These are phyloP conservation scores for Acrobasis consociella DNA, from an alignment of 2,888 invertebrate genomes.

Conservation along the genomic window DNA sequence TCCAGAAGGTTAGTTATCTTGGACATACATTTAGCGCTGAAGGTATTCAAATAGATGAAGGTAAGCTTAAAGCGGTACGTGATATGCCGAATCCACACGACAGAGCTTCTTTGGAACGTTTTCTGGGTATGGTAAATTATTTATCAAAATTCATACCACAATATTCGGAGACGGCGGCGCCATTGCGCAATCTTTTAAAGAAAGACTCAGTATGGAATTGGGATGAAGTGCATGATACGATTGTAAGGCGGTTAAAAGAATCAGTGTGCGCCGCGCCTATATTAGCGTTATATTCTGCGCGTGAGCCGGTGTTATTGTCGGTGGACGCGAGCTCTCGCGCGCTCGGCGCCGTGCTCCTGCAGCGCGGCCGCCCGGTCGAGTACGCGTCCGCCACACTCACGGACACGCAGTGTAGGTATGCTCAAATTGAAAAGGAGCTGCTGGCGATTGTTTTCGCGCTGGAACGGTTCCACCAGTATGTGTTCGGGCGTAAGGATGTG, in stretches of 20 bases:
- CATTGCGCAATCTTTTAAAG: slow-evolving; percentile 24
- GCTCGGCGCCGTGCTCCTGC: slow-evolving; percentile 31
- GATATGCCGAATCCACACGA: slow-evolving; percentile 26
- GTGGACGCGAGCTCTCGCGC: slow-evolving; percentile 21
- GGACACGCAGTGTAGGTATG: slow-evolving; percentile 28
- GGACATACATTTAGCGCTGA: slow-evolving; percentile 25
- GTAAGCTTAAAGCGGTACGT: slow-evolving; percentile 27
- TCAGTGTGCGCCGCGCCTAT: slow-evolving; percentile 6
- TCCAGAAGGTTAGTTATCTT: slow-evolving; percentile 19
- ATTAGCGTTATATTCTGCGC: background rate
- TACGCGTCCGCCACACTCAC: slow-evolving; percentile 26
- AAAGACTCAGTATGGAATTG: slow-evolving; percentile 26
- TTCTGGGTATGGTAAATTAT: slow-evolving; percentile 30
- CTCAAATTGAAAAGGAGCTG: slow-evolving; percentile 31
- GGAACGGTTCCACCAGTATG: background rate
- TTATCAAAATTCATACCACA: slow-evolving; percentile 28
- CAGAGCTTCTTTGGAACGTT: slow-evolving; percentile 26
- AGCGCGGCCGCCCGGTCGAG: slow-evolving; percentile 31
- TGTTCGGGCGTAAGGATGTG: background rate
- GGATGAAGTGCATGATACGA: slow-evolving; percentile 26
- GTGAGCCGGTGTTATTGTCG: background rate
- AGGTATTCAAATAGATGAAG: slow-evolving; percentile 24
- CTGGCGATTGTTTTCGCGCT: background rate
- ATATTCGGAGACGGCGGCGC: slow-evolving; percentile 25
- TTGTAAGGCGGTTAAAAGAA: slow-evolving; percentile 3